Evolutionary conservation across 2,888 invertebrate species (phyloP), one percentile per base, ranked within the genome.

Genomic region (Trisateles emortualis): DNA sequence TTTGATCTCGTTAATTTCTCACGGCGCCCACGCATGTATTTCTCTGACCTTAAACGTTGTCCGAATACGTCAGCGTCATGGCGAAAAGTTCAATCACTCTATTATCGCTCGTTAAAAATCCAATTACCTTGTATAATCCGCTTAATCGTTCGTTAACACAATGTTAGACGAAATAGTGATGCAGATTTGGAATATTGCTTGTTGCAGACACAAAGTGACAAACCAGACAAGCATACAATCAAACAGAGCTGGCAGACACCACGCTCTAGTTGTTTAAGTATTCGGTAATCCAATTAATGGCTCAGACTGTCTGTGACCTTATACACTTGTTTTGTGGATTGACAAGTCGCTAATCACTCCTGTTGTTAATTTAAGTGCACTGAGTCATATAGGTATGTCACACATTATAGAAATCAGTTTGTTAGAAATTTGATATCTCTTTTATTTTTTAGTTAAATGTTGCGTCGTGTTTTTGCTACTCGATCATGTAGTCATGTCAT

Each of bases 201-300:
- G n/a, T n/a, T n/a, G 9, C 40, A 62, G 41, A 62, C 48, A 56
- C 47, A 32, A 42, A 54, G 32, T 36, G 68, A 68, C 66, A 58
- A 52, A 9, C 13, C 55, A 59, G 43, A 54, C 41, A 56, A 55
- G 57, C 60, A 58, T 38, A 53, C 32, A 43, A 32, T 47, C 39
- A 33, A 24, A 19, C 19, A 19, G 5, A 29, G 68, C 4, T 11
- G 13, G 14, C 76, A 87, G 86, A 86, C 87, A 81, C 73, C 73
- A 83, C 81, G 87, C 85, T 77, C 83, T 78, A 84, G 64, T 88
- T 82, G 74, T 61, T 71, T 55, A 68, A 77, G 70, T 59, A 79
- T 84, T 85, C 80, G 78, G 72, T 88, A 88, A 88, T 88, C 88
- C 86, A 84, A 88, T 87, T 83, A 87, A 51, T 32, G 64, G 59